phyloP scores from a whole-genome alignment of 2,888 invertebrate species.

The Clivina fossor region DNA sequence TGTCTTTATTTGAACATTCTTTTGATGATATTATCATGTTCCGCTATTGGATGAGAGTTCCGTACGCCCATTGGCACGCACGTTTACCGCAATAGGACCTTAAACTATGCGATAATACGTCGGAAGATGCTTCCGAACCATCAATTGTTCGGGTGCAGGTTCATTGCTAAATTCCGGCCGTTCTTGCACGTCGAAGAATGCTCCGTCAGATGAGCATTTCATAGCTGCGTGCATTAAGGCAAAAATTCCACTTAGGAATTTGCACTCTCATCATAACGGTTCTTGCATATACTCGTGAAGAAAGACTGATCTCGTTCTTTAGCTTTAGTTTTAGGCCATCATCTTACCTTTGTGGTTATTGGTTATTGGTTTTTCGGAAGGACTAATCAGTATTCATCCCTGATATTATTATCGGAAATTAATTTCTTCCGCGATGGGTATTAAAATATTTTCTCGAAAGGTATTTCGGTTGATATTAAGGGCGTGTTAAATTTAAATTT shows the following conservation, averaged over 20 bases:
- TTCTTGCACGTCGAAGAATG: constrained; percentile 44
- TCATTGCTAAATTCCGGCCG: constrained; percentile 15
- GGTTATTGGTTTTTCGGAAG: constrained; percentile 21
- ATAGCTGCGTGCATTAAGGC: constrained; percentile 45
- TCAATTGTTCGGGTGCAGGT: constrained; percentile 6
- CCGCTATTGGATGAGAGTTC: constrained; percentile 6
- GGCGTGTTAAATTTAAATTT: not conserved
- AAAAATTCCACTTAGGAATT: constrained; percentile 28
- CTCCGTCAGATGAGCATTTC: constrained; percentile 43
- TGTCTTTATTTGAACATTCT: constrained; percentile 10
- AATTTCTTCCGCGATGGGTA: constrained; percentile 23
- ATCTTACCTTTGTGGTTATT: not conserved
- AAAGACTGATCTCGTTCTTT: constrained; percentile 11
- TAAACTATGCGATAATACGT: constrained; percentile 21
- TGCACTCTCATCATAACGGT: constrained; percentile 3
- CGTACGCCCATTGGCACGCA: constrained; percentile 12
- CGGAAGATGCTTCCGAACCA: constrained; percentile 16
- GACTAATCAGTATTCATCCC: constrained; percentile 24
- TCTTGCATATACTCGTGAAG: constrained; percentile 23
- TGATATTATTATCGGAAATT: constrained; percentile 23
- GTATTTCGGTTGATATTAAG: no score
- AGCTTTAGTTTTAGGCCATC: not conserved
- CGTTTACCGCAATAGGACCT: constrained; percentile 6
- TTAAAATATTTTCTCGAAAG: constrained; percentile 22
- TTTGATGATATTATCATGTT: constrained; percentile 16